Evolutionary conservation across 2,888 invertebrate genomes (phyloP).

Genomic region (Archips crataeganus): DNA sequence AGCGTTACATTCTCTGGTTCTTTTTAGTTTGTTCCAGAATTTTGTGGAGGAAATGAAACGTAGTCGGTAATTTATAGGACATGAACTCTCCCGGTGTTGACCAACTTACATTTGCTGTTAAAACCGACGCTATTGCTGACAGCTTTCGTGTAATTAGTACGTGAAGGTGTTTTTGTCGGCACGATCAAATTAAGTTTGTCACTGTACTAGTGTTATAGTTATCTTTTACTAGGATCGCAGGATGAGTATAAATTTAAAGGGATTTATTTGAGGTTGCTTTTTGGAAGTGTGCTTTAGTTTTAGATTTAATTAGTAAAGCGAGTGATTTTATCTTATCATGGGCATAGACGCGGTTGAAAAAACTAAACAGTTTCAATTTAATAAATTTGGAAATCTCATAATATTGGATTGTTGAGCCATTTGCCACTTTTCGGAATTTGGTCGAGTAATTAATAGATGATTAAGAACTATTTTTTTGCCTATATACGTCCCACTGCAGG

Average conservation of each 20-base stretch:
- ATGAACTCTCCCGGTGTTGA: conserved; percentile 26
- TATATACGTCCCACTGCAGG: too few species aligned
- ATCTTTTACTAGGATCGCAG: conserved; percentile 76
- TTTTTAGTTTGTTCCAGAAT: conserved; percentile 62
- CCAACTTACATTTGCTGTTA: conserved; percentile 37
- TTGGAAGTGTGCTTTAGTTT: background rate
- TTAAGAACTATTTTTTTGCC: too few species aligned
- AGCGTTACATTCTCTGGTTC: conserved; percentile 11
- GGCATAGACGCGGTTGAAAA: too few species aligned
- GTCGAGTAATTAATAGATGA: too few species aligned
- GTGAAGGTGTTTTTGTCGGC: conserved; percentile 13
- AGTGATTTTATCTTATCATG: too few species aligned
- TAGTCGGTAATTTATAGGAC: conserved; percentile 72
- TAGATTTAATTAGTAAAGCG: background rate
- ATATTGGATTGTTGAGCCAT: too few species aligned
- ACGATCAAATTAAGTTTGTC: conserved; percentile 8
- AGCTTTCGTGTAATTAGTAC: conserved; percentile 25
- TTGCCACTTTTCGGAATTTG: too few species aligned
- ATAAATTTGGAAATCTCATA: too few species aligned
- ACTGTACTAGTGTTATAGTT: conserved; percentile 68
- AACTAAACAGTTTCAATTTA: too few species aligned
- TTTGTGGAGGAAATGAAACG: conserved; percentile 83
- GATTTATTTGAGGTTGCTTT: conserved; percentile 13
- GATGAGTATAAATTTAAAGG: conserved; percentile 52
- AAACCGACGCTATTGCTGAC: conserved; percentile 19